These are phyloP conservation scores for Actenoides hombroni DNA, from an alignment of 2,113 vertebrate genomes.

Conservation along the genomic window DNA sequence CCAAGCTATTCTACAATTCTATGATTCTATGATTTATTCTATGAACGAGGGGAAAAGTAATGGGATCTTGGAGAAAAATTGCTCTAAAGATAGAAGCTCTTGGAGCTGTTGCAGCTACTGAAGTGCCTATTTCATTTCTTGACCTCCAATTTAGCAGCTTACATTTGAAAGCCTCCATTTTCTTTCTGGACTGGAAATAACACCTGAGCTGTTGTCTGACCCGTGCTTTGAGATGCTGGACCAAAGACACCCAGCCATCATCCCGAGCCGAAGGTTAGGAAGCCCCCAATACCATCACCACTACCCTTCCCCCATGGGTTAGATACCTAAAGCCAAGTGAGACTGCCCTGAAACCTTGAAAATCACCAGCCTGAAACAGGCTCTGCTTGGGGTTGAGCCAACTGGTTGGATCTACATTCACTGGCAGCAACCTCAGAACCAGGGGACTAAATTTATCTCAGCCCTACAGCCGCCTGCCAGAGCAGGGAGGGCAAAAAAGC, in stretches of 20 bases:
- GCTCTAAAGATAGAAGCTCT: neutral
- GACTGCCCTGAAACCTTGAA: neutral
- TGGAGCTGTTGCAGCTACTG: neutral
- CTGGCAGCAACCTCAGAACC: neutral
- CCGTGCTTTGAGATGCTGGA: neutral
- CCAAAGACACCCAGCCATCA: neutral
- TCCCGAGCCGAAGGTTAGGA: neutral
- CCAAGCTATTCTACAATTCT: too few relatives aligned
- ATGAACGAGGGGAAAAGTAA: neutral
- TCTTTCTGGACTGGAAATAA: neutral
- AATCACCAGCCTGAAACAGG: neutral
- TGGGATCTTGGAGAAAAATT: neutral
- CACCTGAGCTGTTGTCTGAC: fast-evolving
- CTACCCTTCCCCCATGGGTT: neutral
- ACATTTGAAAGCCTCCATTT: neutral
- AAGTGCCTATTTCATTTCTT: neutral
- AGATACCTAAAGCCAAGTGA: neutral
- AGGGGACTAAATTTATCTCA: neutral
- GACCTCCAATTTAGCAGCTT: neutral
- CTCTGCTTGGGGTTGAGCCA: neutral
- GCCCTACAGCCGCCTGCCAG: neutral
- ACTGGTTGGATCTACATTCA: neutral
- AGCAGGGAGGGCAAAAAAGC: neutral
- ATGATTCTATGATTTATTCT: too few relatives aligned
- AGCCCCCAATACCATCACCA: fast-evolving